Conservation (phyloP, 2,888 invertebrate genomes). For the Cabera pusaria region DNA sequence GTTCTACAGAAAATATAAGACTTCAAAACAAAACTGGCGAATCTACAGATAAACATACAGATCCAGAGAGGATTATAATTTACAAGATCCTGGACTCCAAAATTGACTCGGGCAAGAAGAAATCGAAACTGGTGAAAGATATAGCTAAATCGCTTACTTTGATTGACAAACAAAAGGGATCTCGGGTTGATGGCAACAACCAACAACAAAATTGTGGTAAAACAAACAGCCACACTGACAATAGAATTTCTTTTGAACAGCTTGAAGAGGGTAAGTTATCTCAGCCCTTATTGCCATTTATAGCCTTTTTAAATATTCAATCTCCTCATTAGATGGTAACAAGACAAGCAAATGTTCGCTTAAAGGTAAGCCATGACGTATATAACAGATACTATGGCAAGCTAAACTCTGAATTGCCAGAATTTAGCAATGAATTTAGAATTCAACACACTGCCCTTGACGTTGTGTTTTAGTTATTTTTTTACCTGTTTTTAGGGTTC, state of each 20-base stretch:
- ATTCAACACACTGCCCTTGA: no score
- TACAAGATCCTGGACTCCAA: slow-evolving; percentile 67
- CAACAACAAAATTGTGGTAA: slow-evolving; percentile 20
- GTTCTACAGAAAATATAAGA: slow-evolving; percentile 50
- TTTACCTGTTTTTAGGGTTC: no score
- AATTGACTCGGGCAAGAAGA: slow-evolving; percentile 44
- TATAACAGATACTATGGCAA: no score
- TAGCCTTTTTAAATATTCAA: no score
- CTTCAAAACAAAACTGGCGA: slow-evolving; percentile 25
- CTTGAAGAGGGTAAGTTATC: slow-evolving; percentile 51
- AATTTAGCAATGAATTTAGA: no score
- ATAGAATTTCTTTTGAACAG: slow-evolving; percentile 45
- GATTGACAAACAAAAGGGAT: slow-evolving; percentile 33
- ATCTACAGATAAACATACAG: slow-evolving; percentile 42
- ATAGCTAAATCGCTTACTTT: slow-evolving; percentile 47
- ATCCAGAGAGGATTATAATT: slow-evolving; percentile 69
- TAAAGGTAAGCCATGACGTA: no score
- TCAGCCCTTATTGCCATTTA: no score
- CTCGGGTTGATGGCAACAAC: slow-evolving; percentile 10
- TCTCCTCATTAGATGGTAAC: no score
- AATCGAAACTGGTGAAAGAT: slow-evolving; percentile 42
- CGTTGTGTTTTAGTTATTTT: no score
- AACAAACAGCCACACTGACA: slow-evolving; percentile 28
- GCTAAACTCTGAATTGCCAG: no score
- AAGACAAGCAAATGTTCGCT: no score